Evolutionary conservation across 1,140 invertebrate genomes (phyloP).

Genomic region (Pseudomyrmex concolor): DNA sequence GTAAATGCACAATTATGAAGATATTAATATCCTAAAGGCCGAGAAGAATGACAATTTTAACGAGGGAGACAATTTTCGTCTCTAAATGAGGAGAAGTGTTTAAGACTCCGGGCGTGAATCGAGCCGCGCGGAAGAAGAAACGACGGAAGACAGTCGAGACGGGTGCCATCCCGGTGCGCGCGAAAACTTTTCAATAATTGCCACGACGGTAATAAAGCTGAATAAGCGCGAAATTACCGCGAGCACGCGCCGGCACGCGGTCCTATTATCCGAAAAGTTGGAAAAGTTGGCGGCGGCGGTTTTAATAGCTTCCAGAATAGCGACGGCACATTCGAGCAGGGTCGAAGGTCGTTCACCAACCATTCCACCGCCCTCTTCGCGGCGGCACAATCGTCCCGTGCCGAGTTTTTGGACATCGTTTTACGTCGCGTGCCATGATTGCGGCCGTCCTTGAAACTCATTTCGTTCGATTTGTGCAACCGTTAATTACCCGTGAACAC

Average conservation of each 20-base stretch:
- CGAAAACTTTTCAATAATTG: constrained; percentile 82
- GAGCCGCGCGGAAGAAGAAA: constrained; percentile 18
- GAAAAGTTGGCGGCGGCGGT: constrained; percentile 75
- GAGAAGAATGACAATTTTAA: constrained; percentile 9
- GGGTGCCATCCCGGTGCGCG: constrained; percentile 57
- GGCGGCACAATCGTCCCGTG: constrained; percentile 23
- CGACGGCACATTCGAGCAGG: constrained; percentile 72
- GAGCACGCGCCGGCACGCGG: constrained; percentile 70
- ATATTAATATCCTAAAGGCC: constrained; percentile 25
- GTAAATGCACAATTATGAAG: constrained; percentile 10
- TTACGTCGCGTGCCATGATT: constrained; percentile 20
- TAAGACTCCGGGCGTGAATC: constrained; percentile 13
- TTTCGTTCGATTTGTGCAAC: constrained; percentile 28
- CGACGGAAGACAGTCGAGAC: constrained; percentile 63
- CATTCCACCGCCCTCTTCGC: not conserved
- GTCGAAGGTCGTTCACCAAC: constrained; percentile 82
- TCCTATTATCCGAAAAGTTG: constrained; percentile 82
- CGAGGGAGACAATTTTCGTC: constrained; percentile 1
- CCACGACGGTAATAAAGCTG: constrained; percentile 78
- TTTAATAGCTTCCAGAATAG: constrained; percentile 81
- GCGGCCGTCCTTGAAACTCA: constrained; percentile 75
- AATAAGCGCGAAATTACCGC: constrained; percentile 81
- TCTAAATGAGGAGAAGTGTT: constrained; percentile 30
- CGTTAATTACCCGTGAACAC: constrained; percentile 24
- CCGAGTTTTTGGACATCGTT: constrained; percentile 24